These are phyloP conservation scores for Pelodiscus sinensis DNA, from an alignment of 2,113 vertebrate genomes.

Conservation along the genomic window DNA sequence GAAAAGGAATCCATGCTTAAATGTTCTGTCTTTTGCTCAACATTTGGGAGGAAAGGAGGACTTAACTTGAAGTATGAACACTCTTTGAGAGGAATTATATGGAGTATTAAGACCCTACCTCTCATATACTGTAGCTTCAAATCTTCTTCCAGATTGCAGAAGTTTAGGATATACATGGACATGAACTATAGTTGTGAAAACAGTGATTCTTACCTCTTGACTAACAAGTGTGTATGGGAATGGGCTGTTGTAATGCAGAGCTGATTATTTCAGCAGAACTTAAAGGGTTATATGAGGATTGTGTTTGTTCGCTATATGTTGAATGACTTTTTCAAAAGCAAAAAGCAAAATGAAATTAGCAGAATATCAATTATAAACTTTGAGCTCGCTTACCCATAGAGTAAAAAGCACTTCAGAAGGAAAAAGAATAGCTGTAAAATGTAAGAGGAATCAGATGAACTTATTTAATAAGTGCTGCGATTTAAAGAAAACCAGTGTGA, in stretches of 20 bases:
- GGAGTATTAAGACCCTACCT: neutral
- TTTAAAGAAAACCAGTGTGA: conserved; percentile 63
- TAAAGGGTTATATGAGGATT: conserved; percentile 2
- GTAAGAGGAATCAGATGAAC: conserved; percentile 59
- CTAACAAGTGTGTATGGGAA: neutral
- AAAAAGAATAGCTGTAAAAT: conserved; percentile 42
- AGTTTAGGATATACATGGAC: conserved; percentile 12
- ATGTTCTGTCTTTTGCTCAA: conserved; percentile 28
- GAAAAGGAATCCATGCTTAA: conserved; percentile 19
- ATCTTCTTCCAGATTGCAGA: conserved; percentile 7
- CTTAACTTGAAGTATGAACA: neutral
- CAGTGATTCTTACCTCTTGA: conserved; percentile 34
- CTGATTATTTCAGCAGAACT: conserved; percentile 16
- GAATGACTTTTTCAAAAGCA: neutral
- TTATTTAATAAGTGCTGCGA: conserved; percentile 66
- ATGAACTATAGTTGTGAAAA: neutral
- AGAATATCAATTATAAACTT: conserved; percentile 20
- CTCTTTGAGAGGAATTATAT: neutral
- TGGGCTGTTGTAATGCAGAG: conserved; percentile 14
- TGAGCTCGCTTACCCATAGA: conserved; percentile 57
- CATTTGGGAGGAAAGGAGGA: neutral
- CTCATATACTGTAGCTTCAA: neutral
- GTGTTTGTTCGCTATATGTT: neutral
- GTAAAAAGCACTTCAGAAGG: conserved; percentile 36
- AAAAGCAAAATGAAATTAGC: conserved; percentile 16